Conservation (phyloP, 2,113 vertebrate species). For the Seriola rivoliana region DNA sequence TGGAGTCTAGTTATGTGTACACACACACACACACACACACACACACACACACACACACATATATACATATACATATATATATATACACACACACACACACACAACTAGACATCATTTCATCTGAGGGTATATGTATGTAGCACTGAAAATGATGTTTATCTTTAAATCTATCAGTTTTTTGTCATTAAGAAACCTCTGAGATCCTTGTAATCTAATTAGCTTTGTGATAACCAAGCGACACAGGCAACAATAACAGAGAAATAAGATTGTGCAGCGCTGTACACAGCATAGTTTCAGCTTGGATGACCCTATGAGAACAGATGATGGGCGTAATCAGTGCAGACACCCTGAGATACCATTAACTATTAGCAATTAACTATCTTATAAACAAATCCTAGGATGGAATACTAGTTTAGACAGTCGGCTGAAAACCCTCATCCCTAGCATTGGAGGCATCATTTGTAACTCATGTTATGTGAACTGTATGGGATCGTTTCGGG, state of each 20-base stretch:
- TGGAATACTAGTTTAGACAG: slow-evolving; percentile 44
- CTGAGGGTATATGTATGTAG: no score
- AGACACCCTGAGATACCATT: slow-evolving; percentile 53
- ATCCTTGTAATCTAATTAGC: slow-evolving; percentile 58
- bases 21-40: no score
- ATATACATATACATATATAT: no score
- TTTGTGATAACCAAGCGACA: slow-evolving; percentile 9
- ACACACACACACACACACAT: no score
- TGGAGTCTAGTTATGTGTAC: slow-evolving; percentile 25
- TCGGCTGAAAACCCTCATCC: slow-evolving; percentile 17
- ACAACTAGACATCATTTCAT: no score
- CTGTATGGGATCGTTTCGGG: slow-evolving; percentile 19
- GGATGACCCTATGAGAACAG: slow-evolving; percentile 20
- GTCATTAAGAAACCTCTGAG: slow-evolving; percentile 25
- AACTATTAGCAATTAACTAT: slow-evolving; percentile 51
- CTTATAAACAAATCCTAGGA: slow-evolving; percentile 62
- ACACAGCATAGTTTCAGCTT: background rate
- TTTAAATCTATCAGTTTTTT: slow-evolving; percentile 18
- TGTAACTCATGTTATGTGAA: slow-evolving; percentile 47
- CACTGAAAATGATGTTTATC: slow-evolving; percentile 17
- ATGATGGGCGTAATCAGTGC: slow-evolving; percentile 62
- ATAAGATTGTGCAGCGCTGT: slow-evolving; percentile 4
- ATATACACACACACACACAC: no score
- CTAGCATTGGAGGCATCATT: slow-evolving; percentile 37
- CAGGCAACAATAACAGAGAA: slow-evolving; percentile 39